These are phyloP conservation scores for Scyliorhinus canicula DNA, from an alignment of 2,797 vertebrate genomes.

Conservation along the genomic window DNA sequence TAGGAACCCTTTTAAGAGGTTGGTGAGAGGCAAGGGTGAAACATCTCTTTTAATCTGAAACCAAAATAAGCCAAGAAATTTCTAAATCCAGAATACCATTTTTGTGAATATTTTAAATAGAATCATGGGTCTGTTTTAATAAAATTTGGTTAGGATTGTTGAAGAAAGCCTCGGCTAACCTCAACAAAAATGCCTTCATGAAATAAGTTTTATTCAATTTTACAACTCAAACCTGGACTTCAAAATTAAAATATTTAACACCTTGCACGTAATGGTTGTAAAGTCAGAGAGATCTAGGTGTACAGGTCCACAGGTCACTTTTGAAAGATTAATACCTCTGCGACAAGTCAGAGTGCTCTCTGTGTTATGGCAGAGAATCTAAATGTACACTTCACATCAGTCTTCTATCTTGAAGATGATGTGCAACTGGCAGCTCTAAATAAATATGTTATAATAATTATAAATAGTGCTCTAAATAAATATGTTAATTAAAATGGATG, in stretches of 20 bases:
- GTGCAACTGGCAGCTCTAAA: neutral
- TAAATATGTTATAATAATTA: too few species aligned
- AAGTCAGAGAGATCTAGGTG: too few species aligned
- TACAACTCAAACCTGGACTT: neutral
- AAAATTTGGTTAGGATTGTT: neutral
- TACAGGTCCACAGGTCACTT: too few species aligned
- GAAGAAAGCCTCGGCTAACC: neutral
- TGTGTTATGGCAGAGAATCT: neutral
- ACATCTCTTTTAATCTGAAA: neutral
- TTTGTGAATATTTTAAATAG: neutral
- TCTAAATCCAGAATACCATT: neutral
- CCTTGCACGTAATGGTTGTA: neutral
- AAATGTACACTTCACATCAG: neutral
- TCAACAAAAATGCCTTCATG: neutral
- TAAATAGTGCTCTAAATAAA: neutral
- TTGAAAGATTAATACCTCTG: neutral
- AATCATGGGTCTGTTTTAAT: neutral
- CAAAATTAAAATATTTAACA: neutral
- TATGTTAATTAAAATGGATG: neutral
- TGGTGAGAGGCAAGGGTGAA: neutral
- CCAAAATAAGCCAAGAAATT: slow-evolving; percentile 21
- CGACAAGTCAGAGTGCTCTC: neutral
- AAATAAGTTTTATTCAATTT: neutral
- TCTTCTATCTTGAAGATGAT: neutral
- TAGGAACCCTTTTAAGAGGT: neutral